Conservation (phyloP, 2,113 vertebrate genomes). For the Alexandromys fortis region DNA sequence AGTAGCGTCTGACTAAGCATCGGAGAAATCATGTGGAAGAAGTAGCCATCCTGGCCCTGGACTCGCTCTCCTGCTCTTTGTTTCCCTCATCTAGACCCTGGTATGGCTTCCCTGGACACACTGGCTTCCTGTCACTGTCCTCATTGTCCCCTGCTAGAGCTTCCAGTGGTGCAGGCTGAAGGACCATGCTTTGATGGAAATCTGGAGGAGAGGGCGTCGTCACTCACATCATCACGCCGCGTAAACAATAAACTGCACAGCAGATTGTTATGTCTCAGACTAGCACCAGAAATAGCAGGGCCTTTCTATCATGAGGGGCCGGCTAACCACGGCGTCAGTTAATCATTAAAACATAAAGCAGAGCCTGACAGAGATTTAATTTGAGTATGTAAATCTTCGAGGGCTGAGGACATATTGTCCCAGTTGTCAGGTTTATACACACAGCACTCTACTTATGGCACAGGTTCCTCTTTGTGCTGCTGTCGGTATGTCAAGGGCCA, state of each 20-base stretch:
- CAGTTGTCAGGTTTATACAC: conserved; percentile 30
- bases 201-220: background rate
- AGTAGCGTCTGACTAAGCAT: background rate
- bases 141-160: background rate
- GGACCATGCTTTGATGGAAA: background rate
- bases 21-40: background rate
- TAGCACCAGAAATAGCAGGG: background rate
- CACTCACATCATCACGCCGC: background rate
- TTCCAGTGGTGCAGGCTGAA: background rate
- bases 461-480: background rate
- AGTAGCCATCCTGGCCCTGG: background rate
- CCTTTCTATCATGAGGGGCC: background rate
- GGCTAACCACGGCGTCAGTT: background rate
- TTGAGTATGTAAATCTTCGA: conserved; percentile 10
- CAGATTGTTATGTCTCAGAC: background rate
- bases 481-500: background rate
- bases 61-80: background rate
- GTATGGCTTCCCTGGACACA: background rate
- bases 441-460: background rate
- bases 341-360: background rate
- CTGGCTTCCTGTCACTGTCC: background rate
- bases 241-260: background rate
- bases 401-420: conserved; percentile 15
- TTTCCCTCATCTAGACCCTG: background rate
- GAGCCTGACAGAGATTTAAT: conserved; percentile 21